Base-by-base conservation (phyloP, 1,140 invertebrate species). In the Diachasma alloeum region DNA sequence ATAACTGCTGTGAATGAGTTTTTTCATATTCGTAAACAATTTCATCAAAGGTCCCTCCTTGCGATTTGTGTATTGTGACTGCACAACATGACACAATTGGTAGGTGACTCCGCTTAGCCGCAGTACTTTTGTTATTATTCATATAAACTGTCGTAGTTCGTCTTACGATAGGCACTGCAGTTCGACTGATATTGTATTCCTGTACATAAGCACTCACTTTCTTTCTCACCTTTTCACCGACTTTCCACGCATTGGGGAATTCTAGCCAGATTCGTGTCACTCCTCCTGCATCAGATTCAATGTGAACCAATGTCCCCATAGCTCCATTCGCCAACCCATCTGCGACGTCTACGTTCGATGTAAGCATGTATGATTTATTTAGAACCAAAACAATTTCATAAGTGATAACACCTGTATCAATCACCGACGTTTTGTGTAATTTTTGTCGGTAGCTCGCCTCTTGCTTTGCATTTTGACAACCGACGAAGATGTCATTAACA, bases 271-370 rank as follows among this genome's bases (percentile, higher is more conserved):
- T 44, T n/a, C 76, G 31, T 17, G 63, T 78, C n/a, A 79, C 72
- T 69, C 79, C 19, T 42, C 37, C 77, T 39, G 81, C 59, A 68
- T 82, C 76, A 71, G 83, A 59, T 36, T 42, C 69, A 39, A 71
- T 24, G 17, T 39, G 69, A 39, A 71, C 9, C 46, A 71, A 71
- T 71, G 42, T 71, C 19, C 69, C 69, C 17, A 66, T 87, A 79
- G 77, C 81, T 81, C 85, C 86, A 80, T 89, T 89, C 4, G 77
- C 80, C 72, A 88, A 80, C 9, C 86, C 86, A 80, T 87, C 86
- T 22, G 78, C 39, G 0, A 87, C 83, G 78, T 85, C 81, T n/a
- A 89, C 86, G 76, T 88, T 88, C 15, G 80, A 82, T 26, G 83
- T 83, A 19, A 88, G 82, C 73, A 87, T 83, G 73, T 89, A 88